A percentile compares a stretch with the other conserved stretches of the same genome.
Conservation (phyloP, 2,797 vertebrate genomes). For the Manis pentadactyla region DNA sequence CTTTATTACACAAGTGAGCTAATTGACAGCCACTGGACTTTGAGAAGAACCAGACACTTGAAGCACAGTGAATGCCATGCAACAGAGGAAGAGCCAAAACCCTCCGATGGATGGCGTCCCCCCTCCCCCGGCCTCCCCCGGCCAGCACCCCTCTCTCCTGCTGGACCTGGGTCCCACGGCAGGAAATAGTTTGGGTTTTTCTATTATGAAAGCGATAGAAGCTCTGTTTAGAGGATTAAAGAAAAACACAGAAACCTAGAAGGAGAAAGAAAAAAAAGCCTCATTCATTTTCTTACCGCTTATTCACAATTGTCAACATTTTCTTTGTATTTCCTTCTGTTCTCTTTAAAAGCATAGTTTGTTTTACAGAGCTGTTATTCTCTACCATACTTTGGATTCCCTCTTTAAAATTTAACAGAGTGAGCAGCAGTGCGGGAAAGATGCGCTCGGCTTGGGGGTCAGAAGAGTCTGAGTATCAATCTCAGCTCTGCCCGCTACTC, state of each 20-base stretch:
- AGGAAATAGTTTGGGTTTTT: constrained; percentile 54
- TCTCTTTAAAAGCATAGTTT: background rate
- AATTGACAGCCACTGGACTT: background rate
- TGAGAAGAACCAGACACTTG: background rate
- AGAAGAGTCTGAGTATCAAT: background rate
- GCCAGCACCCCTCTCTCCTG: background rate
- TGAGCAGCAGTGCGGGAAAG: background rate
- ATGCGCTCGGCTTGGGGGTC: background rate
- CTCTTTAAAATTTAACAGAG: background rate
- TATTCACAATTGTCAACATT: background rate
- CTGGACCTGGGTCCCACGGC: background rate
- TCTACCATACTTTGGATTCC: background rate
- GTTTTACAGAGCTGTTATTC: background rate
- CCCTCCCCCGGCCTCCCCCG: no score
- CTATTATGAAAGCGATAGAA: background rate
- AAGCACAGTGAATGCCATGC: background rate
- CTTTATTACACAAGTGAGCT: background rate
- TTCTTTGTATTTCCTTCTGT: background rate
- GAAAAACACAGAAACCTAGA: background rate
- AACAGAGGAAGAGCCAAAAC: background rate
- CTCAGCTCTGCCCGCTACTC: background rate
- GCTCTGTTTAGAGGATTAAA: constrained; percentile 3
- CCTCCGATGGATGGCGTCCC: background rate
- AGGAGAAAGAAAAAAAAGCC: background rate
- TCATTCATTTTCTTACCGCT: background rate